Conservation (phyloP, 2,797 vertebrate species). For the Carduelis carduelis region DNA sequence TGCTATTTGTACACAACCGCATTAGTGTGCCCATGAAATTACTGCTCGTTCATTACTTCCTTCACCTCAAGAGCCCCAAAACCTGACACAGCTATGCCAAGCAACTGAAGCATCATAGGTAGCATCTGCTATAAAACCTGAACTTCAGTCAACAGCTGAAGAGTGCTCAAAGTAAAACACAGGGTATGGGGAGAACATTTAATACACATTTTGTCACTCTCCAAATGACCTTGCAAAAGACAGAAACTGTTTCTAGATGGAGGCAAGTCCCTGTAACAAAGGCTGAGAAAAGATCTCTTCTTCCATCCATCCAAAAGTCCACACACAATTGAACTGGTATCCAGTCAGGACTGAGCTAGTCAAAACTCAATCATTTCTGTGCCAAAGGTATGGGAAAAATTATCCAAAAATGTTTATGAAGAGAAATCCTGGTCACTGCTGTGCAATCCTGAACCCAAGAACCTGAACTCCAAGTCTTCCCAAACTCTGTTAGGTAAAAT, state of each 20-base stretch:
- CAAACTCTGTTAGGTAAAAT: background rate
- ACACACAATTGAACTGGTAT: accelerated
- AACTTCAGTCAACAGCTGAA: background rate
- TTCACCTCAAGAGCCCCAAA: background rate
- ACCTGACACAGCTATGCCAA: background rate
- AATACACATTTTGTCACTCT: background rate
- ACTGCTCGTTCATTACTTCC: background rate
- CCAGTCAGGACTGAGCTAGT: background rate
- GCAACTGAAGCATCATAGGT: background rate
- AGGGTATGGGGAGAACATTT: background rate
- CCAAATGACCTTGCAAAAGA: background rate
- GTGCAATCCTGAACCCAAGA: background rate
- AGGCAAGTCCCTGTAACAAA: background rate
- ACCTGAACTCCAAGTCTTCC: background rate
- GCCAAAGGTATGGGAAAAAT: background rate
- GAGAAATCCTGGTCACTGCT: background rate
- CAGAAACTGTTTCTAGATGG: background rate
- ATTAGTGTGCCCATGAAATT: background rate
- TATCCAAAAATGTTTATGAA: background rate
- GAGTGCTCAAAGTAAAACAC: background rate
- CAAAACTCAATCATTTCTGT: background rate
- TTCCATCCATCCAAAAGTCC: background rate
- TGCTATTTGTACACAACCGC: background rate
- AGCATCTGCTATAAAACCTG: background rate
- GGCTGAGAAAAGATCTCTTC: background rate